phyloP scores from a whole-genome alignment of 2,888 invertebrate species.

The Meiosimyza decipiens region DNA sequence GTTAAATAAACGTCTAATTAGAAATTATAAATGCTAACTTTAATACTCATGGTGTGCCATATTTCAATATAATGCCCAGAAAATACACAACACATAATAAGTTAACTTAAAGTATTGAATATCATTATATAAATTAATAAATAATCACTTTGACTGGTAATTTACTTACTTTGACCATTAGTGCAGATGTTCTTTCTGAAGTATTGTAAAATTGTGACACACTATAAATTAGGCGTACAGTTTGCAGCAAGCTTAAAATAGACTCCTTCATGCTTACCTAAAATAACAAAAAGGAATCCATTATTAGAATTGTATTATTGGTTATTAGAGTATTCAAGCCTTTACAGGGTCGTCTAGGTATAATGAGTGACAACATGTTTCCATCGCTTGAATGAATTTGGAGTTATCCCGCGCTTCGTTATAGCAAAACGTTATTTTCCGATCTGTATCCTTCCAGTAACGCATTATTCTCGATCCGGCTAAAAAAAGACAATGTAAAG shows the following conservation, averaged over 20 bases:
- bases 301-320: slow-evolving; percentile 4
- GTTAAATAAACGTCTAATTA: too few relatives aligned
- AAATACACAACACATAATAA: too few relatives aligned
- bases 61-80: too few relatives aligned
- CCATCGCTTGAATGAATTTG: slow-evolving; percentile 93
- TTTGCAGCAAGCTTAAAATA: slow-evolving; percentile 88
- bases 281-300: slow-evolving; percentile 14
- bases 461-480: slow-evolving; percentile 83
- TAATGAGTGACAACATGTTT: slow-evolving; percentile 93
- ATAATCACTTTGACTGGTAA: not conserved
- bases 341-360: slow-evolving; percentile 90
- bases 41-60: not conserved
- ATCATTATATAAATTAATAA: not conserved
- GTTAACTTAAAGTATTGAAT: too few relatives aligned
- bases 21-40: too few relatives aligned
- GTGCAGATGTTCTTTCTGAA: slow-evolving; percentile 92
- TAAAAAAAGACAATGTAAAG: slow-evolving; percentile 79
- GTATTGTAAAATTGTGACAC: slow-evolving; percentile 97
- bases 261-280: slow-evolving; percentile 86
- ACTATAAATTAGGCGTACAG: slow-evolving; percentile 91
- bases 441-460: slow-evolving; percentile 86
- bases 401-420: slow-evolving; percentile 97
- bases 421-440: slow-evolving; percentile 92
- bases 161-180: slow-evolving; percentile 88
- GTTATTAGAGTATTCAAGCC: slow-evolving; percentile 1